Conservation (phyloP, 2,797 vertebrate species). For the Trematomus bernacchii region DNA sequence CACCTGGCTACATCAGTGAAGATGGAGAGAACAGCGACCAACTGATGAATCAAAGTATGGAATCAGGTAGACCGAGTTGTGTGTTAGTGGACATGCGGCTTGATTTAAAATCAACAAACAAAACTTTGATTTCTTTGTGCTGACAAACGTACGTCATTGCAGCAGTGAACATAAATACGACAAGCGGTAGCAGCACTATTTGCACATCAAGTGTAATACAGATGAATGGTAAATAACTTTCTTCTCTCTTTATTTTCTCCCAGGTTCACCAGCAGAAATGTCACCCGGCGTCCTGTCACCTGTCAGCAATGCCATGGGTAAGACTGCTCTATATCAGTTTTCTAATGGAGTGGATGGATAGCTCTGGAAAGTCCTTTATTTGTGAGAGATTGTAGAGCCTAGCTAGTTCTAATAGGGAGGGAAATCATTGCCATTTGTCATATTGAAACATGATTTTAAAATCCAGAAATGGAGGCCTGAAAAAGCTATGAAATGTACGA, state of each 20-base stretch:
- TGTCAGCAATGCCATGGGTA: constrained; percentile 96
- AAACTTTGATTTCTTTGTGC: neutral
- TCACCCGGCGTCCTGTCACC: constrained; percentile 96
- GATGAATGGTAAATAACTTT: neutral
- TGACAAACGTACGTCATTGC: neutral
- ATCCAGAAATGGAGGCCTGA: neutral
- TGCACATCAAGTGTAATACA: neutral
- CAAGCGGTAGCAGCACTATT: neutral
- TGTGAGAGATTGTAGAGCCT: neutral
- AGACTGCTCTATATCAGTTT: constrained; percentile 19
- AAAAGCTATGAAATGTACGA: neutral
- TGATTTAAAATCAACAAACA: too few relatives aligned
- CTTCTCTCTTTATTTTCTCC: neutral
- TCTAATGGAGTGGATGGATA: neutral
- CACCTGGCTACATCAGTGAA: constrained; percentile 98
- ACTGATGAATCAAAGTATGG: constrained; percentile 99
- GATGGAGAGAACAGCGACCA: constrained; percentile 98
- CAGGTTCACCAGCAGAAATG: constrained; percentile 97
- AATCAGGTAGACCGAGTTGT: constrained; percentile 87
- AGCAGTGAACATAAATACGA: neutral
- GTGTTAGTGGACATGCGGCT: neutral
- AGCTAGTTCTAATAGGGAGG: neutral
- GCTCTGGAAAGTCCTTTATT: neutral
- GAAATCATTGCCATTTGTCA: neutral
- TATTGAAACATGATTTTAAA: neutral